Evolutionary conservation across 2,888 invertebrate species (phyloP), one percentile per base, ranked within the genome.

Genomic region (Hylaea fasciaria): DNA sequence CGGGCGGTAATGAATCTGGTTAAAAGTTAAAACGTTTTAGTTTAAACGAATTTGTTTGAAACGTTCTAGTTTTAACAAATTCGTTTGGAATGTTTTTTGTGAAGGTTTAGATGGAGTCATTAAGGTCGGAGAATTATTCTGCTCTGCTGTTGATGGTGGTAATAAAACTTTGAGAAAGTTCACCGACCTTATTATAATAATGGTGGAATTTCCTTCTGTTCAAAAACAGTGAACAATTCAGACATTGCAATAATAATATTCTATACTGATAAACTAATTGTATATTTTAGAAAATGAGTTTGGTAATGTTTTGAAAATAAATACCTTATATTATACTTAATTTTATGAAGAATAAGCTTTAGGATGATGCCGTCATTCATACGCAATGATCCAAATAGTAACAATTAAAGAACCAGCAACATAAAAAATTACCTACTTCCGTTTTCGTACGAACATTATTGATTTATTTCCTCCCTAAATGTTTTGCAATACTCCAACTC

Each of bases 71-170:
- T 22, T 22, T 2, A 22, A 22, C 22, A 22, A 22, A 22, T 22
- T 22, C 22, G 5, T 22, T 22, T 22, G 22, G 22, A 5, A 22
- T 2, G 22, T 28, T 57, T 44, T 13, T 13, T 13, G 44, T 35
- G 35, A 35, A 45, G 39, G 28, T 29, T 39, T 12, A 45, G 32
- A 46, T 49, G 56, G 37, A 50, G 39, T 40, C 45, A 51, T 57
- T 51, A 57, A 2, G 44, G 37, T 50, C 8, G 10, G 11, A 40
- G 50, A 49, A 44, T 22, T 22, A 22, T 2, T 3, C 22, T 22
- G 28, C 32, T 45, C 50, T 41, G 57, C 45, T n/a, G 41, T 51
- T 57, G 57, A 57, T 57, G 22, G 10, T 32, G 37, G 41, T 13
- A 37, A 49, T 56, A 49, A 49, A 56, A 56, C 49, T 44, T 29